Evolutionary conservation across 2,888 invertebrate genomes (phyloP).

Genomic region (Calameuta filiformis): DNA sequence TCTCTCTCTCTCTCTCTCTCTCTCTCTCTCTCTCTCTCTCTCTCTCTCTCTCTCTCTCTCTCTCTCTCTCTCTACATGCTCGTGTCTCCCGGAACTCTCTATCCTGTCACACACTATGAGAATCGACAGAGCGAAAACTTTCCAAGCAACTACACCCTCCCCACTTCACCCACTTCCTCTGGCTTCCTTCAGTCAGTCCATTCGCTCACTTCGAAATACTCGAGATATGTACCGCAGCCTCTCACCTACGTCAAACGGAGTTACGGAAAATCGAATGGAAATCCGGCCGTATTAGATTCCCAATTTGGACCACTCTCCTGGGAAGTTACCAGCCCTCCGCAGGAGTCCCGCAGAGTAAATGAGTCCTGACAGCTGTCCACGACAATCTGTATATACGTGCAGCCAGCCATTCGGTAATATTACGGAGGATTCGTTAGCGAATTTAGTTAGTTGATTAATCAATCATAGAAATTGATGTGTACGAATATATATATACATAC

Average conservation of each 20-base stretch:
- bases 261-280: background rate
- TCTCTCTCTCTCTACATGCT: background rate
- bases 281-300: background rate
- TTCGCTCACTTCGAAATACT: background rate
- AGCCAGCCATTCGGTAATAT: background rate
- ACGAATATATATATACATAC: background rate
- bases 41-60: background rate
- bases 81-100: background rate
- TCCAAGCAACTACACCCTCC: background rate
- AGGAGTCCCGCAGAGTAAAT: conserved; percentile 14
- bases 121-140: background rate
- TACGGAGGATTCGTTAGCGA: background rate
- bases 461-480: background rate
- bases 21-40: no score
- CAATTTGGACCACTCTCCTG: background rate
- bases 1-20: no score
- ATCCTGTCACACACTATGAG: background rate
- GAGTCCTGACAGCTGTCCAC: conserved; percentile 24
- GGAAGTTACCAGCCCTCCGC: background rate
- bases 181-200: background rate
- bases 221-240: background rate
- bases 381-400: background rate
- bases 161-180: no score
- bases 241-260: background rate
- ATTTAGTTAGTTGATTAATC: background rate